These are phyloP conservation scores for Dipodomys stephensi DNA, from an alignment of 2,113 vertebrate genomes.

Conservation along the genomic window DNA sequence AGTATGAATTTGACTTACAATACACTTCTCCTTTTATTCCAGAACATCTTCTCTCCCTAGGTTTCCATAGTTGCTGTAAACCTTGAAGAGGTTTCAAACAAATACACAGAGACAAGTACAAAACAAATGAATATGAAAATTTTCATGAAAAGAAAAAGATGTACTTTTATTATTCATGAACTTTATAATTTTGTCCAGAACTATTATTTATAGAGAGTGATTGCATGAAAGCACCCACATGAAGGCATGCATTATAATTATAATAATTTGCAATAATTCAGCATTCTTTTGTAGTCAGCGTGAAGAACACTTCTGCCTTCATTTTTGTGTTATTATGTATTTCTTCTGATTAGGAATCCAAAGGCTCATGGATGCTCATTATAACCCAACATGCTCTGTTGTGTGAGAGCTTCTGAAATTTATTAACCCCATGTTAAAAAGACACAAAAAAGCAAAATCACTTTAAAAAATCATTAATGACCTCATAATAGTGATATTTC, in stretches of 20 bases:
- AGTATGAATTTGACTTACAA: conserved; percentile 45
- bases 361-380: conserved; percentile 25
- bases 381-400: conserved; percentile 19
- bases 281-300: conserved; percentile 2
- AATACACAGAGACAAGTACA: background rate
- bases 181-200: conserved; percentile 32
- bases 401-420: conserved; percentile 43
- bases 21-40: background rate
- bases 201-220: conserved; percentile 47
- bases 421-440: conserved; percentile 51
- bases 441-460: conserved; percentile 25
- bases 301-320: background rate
- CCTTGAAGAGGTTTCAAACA: background rate
- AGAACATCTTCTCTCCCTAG: background rate
- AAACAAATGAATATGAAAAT: conserved; percentile 13
- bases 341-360: background rate
- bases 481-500: conserved; percentile 8
- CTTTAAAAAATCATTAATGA: conserved; percentile 39
- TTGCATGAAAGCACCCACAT: background rate
- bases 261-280: conserved; percentile 53
- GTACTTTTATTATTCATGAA: background rate
- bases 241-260: conserved; percentile 49
- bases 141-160: conserved; percentile 21
- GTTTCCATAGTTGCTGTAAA: conserved; percentile 15
- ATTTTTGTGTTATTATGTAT: background rate